Evolutionary conservation across 1,140 invertebrate species (phyloP), one percentile per base, ranked within the genome.

Genomic region (Euwallacea fornicatus): DNA sequence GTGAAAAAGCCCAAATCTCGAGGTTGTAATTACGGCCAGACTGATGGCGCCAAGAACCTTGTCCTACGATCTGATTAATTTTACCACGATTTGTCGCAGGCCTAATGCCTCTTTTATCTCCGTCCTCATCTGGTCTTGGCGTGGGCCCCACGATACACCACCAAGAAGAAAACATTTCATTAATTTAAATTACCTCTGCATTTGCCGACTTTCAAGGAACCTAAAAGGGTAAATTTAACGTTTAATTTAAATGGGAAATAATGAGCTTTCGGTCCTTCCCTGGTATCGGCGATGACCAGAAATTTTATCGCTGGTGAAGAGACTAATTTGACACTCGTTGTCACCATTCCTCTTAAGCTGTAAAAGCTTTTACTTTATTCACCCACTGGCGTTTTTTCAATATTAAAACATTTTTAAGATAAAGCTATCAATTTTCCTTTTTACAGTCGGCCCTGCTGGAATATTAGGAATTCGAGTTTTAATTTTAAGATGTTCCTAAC

Each of bases 51-150:
- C 73, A 50, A 62, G 55, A 56, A 43, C 41, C 73, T 61, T 72
- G 73, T 72, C 65, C 65, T 42, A 54, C 33, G 44, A 71, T 65
- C 73, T 66, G 66, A 71, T 72, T 68, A 71, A 74, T 74, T 69
- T 74, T 67, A 68, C 60, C 68, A 72, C 73, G 73, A 74, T 74
- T 74, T 74, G 73, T 74, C 56, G 69, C 50, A 71, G 53, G 66
- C 69, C 69, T 74, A 74, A 74, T 74, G 69, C 60, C 58, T 41
- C 56, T 66, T 46, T n/a, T 74, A 74, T 74, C 73, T 72, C 15
- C 8, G 43, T 15, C 21, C 47, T 58, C 9, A 72, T 72, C 69
- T 71, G 55, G 33, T 33, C 47, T 61, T 72, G 46, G 66, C 61
- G 65, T 69, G 69, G 73, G 66, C 42, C 15, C 42, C 7, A 58